Base-by-base conservation (phyloP, 2,888 invertebrate species). In the Sesamia inferens region DNA sequence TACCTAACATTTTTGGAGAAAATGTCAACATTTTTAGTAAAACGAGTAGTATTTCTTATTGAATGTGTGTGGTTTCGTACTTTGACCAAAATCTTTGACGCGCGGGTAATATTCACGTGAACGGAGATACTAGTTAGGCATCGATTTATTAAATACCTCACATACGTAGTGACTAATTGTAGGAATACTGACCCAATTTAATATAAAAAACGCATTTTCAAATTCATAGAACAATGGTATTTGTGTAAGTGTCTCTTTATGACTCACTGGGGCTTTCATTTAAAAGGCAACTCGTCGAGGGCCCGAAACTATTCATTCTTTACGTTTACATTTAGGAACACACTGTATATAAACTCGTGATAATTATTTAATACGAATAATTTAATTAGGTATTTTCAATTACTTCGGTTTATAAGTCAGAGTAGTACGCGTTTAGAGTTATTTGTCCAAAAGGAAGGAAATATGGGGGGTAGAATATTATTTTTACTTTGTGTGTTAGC, bases 181-280 rank as follows among this genome's bases (percentile, higher is more conserved):
- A 79, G 83, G 77, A 88, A 87, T 83, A 90, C 79, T 90, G 88
- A 89, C 92, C 92, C 76, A 88, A 89, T 89, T 88, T n/a, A 48
- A 63, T 72, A 81, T 24, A 71, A 76, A 83, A 83, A 85, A 79
- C 76, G 75, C 76, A 82, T 72, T 86, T 79, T 74, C 68, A 70
- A 76, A 84, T 75, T 78, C 65, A 79, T 81, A 71, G 42, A 81
- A 91, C 87, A 91, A 89, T 88, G 82, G 72, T 79, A 77, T 88
- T 87, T 87, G 85, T 88, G 74, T 85, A 83, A 86, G 83, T 90
- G 84, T 89, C 83, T 84, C 76, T 71, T 82, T 66, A 71, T 94
- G 93, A 93, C 84, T 93, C 93, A 94, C 85, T 87, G 75, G 87
- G 88, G 90, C 89, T 92, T 92, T 92, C 88, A 87, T 89, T 91